Base-by-base conservation (phyloP, 2,888 invertebrate species). In the Suillia variegata region DNA sequence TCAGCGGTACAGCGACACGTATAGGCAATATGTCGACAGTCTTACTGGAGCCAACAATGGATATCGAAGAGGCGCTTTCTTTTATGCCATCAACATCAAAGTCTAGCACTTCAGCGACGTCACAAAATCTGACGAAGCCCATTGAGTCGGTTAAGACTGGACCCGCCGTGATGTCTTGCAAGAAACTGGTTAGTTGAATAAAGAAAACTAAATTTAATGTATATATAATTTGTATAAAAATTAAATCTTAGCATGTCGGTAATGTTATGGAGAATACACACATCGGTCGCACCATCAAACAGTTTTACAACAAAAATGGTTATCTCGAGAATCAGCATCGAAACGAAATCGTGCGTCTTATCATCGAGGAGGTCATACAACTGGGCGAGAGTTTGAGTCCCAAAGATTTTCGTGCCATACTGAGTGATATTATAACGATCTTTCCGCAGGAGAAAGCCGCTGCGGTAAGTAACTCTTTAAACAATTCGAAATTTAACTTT, bases 381-480 rank as follows among this genome's bases (percentile, higher is more conserved):
- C 56, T 62, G 17, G 66, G 63, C 1, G 63, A 63, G 8, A 64
- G 62, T 31, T 48, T 67, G 13, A 61, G 63, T 47, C 61, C 59
- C 6, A 64, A 56, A 6, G 66, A 67, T 54, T 63, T 67, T 50
- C 55, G 49, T 15, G 60, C 62, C 54, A 62, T 67, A 49, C 57
- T 62, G 10, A 61, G 56, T 34, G 65, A 66, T 56, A 63, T 67
- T 21, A 58, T 62, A 8, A 61, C 50, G 13, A 38, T 67, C 22
- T 67, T 65, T 58, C 67, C 67, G 15, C 57, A 33, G 2, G 67
- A 67, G 53, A 62, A 62, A 12, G 67, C 62, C 2, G 62, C 65
- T 20, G 57, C 62, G 47, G 67, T 67, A 54, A 60, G 61, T 13
- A 8, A 4, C 38, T 8, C 31, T 31, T 31, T 31, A 8, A 31